phyloP scores from a whole-genome alignment of 2,797 vertebrate species.

The Poeciliopsis infans region DNA sequence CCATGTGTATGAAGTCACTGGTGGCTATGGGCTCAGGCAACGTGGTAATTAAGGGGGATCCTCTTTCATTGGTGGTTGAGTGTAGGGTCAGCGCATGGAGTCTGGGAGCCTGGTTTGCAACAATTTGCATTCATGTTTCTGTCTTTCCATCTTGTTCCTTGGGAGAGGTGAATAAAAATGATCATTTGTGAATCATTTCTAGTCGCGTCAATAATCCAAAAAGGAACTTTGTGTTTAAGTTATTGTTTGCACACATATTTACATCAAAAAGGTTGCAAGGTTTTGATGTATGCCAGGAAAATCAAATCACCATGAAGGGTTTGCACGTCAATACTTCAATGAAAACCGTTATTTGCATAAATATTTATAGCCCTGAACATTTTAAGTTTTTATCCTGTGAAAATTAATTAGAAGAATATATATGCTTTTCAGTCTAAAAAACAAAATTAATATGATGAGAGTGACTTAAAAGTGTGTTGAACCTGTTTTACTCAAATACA shows the following conservation, averaged over 20 bases:
- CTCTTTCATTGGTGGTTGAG: constrained; percentile 64
- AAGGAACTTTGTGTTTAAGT: neutral
- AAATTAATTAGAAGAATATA: neutral
- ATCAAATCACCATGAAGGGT: neutral
- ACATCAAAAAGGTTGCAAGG: neutral
- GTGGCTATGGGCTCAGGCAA: constrained; percentile 52
- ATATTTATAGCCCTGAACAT: neutral
- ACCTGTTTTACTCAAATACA: neutral
- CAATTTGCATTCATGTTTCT: constrained; percentile 24
- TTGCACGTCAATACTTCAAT: neutral
- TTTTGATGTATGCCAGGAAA: constrained; percentile 24
- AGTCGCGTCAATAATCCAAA: neutral
- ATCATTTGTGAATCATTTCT: neutral
- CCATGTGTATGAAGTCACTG: constrained; percentile 67
- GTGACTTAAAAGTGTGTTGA: neutral
- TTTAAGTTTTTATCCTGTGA: neutral
- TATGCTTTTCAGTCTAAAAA: no score
- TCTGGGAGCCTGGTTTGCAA: constrained; percentile 44
- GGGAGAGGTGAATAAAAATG: neutral
- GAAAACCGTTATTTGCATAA: neutral
- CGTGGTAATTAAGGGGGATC: constrained; percentile 64
- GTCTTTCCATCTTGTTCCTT: constrained; percentile 8
- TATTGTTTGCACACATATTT: neutral
- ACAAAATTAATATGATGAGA: neutral
- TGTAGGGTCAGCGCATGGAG: constrained; percentile 32